Evolutionary conservation across 2,113 vertebrate species (phyloP), one percentile per base, ranked within the genome.

Genomic region (Chamaetylas fuelleborni): DNA sequence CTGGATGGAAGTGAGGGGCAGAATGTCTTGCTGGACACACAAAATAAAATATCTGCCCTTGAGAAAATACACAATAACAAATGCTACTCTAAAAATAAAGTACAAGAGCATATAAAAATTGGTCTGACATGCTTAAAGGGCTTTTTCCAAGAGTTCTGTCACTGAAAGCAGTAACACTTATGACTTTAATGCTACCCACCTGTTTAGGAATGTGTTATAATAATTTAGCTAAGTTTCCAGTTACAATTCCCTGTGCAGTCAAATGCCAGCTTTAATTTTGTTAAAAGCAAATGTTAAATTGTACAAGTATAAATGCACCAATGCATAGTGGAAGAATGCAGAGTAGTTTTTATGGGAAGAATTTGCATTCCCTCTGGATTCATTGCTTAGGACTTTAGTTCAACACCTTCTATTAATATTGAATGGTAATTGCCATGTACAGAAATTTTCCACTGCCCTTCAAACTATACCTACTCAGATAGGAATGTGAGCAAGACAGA

Each of bases 361-460:
- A 57, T 70, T 54, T 62, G 12, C 70, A 66, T 73, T 88, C 74
- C 66, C 34, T 54, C 33, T 87, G 62, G 74, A 66, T 77, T 83
- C 40, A 78, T 90, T 70, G 25, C 62, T 81, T 60, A 78, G 79
- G 81, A 92, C 79, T 93, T 88, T 1, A 66, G 42, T 51, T 85
- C 86, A 78, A 62, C 60, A 62, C 36, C 11, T 66, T 74, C 56
- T 70, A 71, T 92, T 82, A 86, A 83, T 89, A 91, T 40, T 79
- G 86, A 88, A 88, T 84, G 48, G 66, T 36, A 92, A 92, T 62
- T 92, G 56, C 57, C 47, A 66, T 7, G 20, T n/a, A 74, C 57
- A 82, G 56, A 86, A 70, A 86, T 71, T 60, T 91, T 48, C 70
- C 20, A 60, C 48, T 85, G 71, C 62, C 83, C 90, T 96, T 97